Evolutionary conservation across 2,888 invertebrate genomes (phyloP), one percentile per base, ranked within the genome.

Genomic region (Apotomis capreana): DNA sequence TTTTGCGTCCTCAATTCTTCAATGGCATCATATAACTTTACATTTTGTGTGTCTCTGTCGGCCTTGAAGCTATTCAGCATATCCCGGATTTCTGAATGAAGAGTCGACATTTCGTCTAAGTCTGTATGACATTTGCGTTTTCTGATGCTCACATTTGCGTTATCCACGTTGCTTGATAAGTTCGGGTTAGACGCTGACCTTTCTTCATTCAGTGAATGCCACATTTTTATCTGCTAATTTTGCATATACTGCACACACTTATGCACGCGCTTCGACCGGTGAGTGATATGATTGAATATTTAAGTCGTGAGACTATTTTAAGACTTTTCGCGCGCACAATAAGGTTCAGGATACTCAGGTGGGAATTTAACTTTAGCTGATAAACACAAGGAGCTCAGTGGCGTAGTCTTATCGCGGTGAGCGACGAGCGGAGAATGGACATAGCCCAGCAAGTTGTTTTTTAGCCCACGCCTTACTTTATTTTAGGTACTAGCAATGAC

Each of bases 221-320:
- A 0, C 49, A 49, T 49, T 46, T 61, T 10, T 1, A 5, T 61
- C 61, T 61, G 61, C 1, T 26, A 6, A 26, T 61, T 49, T 49
- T 61, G 61, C 61, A 40, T 61, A 61, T 61, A 61, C 61, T 61
- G 12, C 13, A 13, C 5, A 40, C 40, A 40, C 40, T 40, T 40
- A 40, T 40, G 40, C 40, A 40, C 3, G 40, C 40, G 40, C 5
- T 40, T 40, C 40, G 3, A 5, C 40, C 40, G 40, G 5, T 4
- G 5, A 40, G 40, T 40, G 40, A 40, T 40, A 4, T 40, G 40
- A 40, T 40, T 40, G 40, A 40, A 5, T 4, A 40, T 40, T 40
- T 3, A 40, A 40, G 40, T 40, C 5, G 40, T 40, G 40, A 40
- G 5, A 40, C 40, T 40, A 40, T 40, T 40, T 40, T 40, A 4